phyloP scores from a whole-genome alignment of 2,113 vertebrate species.

The Periophthalmus modestus region DNA sequence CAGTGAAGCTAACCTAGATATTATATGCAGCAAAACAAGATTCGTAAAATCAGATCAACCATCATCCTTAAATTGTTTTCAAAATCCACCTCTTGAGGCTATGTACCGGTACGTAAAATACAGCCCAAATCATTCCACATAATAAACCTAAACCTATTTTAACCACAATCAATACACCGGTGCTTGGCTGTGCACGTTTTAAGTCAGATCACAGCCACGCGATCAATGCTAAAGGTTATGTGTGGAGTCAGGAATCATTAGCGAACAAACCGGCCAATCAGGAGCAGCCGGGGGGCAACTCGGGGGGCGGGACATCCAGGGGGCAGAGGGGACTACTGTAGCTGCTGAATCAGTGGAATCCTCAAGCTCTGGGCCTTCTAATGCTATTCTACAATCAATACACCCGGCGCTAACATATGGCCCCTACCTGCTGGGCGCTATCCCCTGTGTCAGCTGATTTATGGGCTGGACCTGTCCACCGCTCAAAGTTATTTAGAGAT shows the following conservation, averaged over 20 bases:
- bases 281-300: background rate
- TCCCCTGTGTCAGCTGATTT: background rate
- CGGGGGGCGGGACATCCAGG: background rate
- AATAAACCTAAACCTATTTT: background rate
- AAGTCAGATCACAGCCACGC: background rate
- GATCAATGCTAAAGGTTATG: background rate
- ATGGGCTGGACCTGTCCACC: background rate
- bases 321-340: background rate
- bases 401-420: background rate
- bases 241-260: background rate
- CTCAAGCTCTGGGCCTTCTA: background rate
- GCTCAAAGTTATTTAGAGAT: background rate
- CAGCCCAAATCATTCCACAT: background rate
- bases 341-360: constrained; percentile 2
- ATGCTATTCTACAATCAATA: constrained; percentile 6
- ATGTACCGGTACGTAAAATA: background rate
- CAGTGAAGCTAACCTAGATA: no score
- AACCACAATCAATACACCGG: background rate
- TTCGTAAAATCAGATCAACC: background rate
- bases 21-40: background rate
- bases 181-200: background rate
- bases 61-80: background rate
- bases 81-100: background rate
- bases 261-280: background rate
- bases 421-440: background rate